These are phyloP conservation scores for Spea hammondii DNA, from an alignment of 2,797 vertebrate species.

Conservation along the genomic window DNA sequence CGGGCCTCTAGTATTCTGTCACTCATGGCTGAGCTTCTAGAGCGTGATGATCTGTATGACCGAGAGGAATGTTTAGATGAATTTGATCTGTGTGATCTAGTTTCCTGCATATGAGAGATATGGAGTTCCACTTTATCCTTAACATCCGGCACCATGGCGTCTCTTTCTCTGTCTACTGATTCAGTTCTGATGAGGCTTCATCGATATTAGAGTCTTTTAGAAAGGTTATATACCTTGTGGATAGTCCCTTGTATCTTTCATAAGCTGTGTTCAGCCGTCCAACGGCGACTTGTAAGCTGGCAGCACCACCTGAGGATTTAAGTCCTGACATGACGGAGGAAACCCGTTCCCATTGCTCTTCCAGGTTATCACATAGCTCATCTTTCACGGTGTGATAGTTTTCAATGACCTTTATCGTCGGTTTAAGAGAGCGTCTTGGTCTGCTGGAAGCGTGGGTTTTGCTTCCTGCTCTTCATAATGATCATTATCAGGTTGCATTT, in stretches of 20 bases:
- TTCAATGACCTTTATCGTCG: background rate
- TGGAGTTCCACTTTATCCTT: no score
- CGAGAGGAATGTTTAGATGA: no score
- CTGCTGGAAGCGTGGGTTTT: background rate
- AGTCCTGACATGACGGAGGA: background rate
- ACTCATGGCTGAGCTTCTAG: background rate
- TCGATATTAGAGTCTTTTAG: no score
- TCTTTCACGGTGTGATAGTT: constrained; percentile 8
- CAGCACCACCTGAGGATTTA: background rate
- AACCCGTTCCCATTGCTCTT: background rate
- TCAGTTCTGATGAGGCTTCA: no score
- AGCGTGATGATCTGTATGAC: background rate
- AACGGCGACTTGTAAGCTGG: no score
- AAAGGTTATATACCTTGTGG: no score
- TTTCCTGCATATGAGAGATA: no score
- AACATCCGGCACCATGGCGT: no score
- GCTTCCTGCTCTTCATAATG: background rate
- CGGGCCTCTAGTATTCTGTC: background rate
- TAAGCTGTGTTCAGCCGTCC: no score
- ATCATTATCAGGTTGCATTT: background rate
- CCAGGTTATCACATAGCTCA: constrained; percentile 21
- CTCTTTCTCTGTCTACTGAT: no score
- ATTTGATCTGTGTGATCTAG: no score
- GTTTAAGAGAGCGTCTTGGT: background rate
- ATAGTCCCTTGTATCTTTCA: no score